Evolutionary conservation across 1,140 invertebrate species (phyloP).

Genomic region (Gerris buenoi): DNA sequence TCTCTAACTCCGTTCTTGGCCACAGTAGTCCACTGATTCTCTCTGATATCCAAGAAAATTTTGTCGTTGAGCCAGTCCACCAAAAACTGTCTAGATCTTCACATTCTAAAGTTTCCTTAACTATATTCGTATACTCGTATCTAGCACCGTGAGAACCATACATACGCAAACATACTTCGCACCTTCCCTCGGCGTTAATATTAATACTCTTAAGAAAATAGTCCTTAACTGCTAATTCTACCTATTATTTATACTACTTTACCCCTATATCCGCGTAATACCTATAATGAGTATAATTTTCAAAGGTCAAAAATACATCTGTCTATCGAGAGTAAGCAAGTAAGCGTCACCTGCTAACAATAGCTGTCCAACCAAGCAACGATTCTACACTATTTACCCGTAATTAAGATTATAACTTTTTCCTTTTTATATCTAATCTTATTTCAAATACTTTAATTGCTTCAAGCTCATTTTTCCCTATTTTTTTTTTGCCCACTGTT

Average conservation of each 20-base stretch:
- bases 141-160: too few relatives aligned
- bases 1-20: constrained; percentile 28
- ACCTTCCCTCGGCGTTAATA: too few relatives aligned
- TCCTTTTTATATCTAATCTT: background rate
- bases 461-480: background rate
- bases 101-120: background rate
- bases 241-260: constrained; percentile 17
- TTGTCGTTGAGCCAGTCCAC: constrained; percentile 27
- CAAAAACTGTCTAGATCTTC: constrained; percentile 15
- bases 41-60: constrained; percentile 25
- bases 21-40: constrained; percentile 26
- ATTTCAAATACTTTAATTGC: too few relatives aligned
- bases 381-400: constrained; percentile 3
- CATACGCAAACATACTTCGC: too few relatives aligned
- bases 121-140: constrained; percentile 17
- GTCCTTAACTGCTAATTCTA: constrained; percentile 13
- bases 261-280: too few relatives aligned
- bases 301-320: too few relatives aligned
- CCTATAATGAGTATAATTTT: too few relatives aligned
- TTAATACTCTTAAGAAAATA: too few relatives aligned
- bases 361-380: background rate
- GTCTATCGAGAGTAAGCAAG: too few relatives aligned
- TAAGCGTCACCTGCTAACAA: too few relatives aligned
- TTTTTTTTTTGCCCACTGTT: background rate
- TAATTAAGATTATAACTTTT: background rate